Conservation (phyloP, 1,140 invertebrate species). For the Aleiodes sp. region DNA sequence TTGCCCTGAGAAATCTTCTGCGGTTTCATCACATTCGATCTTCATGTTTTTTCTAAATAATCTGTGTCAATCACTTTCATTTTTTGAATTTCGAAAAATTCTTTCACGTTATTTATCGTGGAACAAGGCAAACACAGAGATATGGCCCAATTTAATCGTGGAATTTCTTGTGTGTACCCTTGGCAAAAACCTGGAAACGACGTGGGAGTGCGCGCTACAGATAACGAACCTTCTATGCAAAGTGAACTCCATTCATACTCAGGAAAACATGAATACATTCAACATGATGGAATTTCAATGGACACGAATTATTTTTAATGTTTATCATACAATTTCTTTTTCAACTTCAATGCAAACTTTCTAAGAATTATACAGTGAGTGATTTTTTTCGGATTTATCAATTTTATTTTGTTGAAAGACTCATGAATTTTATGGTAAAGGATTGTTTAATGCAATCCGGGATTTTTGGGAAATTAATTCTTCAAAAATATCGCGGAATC, state of each 20-base stretch:
- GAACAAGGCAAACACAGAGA: too few species aligned
- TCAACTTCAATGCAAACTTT: neutral
- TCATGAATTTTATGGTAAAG: too few species aligned
- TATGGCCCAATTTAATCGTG: neutral
- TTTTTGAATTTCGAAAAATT: too few species aligned
- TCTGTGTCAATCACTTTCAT: too few species aligned
- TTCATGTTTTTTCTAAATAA: too few species aligned
- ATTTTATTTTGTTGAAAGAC: too few species aligned
- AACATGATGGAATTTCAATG: neutral
- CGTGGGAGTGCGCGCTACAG: neutral
- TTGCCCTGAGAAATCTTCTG: neutral
- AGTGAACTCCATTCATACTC: neutral
- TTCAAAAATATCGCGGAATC: too few species aligned
- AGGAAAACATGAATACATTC: neutral
- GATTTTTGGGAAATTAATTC: too few species aligned
- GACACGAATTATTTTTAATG: neutral
- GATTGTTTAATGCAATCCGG: too few species aligned
- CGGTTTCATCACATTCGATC: too few species aligned
- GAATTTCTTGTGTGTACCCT: neutral
- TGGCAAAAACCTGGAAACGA: neutral
- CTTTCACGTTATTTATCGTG: too few species aligned
- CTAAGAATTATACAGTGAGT: neutral
- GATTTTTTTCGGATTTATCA: too few species aligned
- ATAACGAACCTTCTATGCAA: conserved; percentile 7
- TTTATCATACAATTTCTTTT: neutral